phyloP scores from a whole-genome alignment of 2,113 vertebrate genomes.

The Rhagologus leucostigma region DNA sequence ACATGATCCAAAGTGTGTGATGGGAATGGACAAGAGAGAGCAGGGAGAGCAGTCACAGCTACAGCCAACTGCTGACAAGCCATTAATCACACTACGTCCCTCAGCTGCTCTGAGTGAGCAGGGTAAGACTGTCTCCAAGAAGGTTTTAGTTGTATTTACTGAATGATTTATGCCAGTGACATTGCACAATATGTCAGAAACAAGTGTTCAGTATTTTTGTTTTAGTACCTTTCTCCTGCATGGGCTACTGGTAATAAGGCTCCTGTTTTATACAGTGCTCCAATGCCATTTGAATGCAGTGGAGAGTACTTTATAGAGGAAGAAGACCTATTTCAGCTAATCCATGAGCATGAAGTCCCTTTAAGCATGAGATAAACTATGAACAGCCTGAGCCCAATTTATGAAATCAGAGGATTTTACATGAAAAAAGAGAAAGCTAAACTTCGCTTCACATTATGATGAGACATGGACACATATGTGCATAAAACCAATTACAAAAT shows the following conservation, averaged over 20 bases:
- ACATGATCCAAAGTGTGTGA: background rate
- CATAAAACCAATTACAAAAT: slow-evolving; percentile 22
- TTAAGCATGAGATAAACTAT: background rate
- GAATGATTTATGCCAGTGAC: background rate
- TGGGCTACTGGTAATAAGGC: background rate
- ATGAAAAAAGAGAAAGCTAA: background rate
- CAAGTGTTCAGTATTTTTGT: background rate
- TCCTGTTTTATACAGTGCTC: background rate
- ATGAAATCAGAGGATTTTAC: slow-evolving; percentile 5
- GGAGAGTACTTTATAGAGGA: background rate
- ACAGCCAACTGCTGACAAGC: background rate
- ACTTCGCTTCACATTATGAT: background rate
- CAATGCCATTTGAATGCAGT: background rate
- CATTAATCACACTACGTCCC: background rate
- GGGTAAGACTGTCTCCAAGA: background rate
- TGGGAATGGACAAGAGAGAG: background rate
- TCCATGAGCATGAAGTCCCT: background rate
- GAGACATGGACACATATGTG: background rate
- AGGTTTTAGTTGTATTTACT: background rate
- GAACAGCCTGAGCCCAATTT: background rate
- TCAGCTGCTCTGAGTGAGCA: background rate
- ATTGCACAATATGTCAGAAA: background rate
- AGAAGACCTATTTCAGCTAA: background rate
- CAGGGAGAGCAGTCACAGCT: background rate
- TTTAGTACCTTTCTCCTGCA: background rate